Evolutionary conservation across 2,888 invertebrate species (phyloP).

Genomic region (Quadroppia sp.): DNA sequence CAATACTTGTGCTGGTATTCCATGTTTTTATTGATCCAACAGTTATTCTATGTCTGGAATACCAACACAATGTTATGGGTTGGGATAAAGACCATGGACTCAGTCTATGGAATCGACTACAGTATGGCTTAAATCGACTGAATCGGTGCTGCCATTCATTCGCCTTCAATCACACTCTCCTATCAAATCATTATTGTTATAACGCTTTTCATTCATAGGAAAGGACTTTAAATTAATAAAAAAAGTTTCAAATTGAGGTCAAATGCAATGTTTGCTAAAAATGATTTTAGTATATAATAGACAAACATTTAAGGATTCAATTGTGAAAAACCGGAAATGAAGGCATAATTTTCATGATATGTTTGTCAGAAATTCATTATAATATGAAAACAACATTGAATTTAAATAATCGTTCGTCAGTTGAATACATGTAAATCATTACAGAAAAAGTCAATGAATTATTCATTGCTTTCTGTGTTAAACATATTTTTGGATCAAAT

Average conservation of each 20-base stretch:
- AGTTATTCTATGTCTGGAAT: not conserved
- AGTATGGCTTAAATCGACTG: not conserved
- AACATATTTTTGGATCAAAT: not conserved
- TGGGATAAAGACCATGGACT: not conserved
- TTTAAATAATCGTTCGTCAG: not conserved
- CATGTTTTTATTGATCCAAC: slow-evolving; percentile 28
- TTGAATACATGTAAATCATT: too few relatives aligned
- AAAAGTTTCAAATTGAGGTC: not conserved
- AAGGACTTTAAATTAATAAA: not conserved
- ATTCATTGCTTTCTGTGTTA: not conserved
- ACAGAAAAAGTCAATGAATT: too few relatives aligned
- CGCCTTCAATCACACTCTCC: not conserved
- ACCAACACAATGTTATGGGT: not conserved
- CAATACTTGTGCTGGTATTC: not conserved
- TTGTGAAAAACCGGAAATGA: not conserved
- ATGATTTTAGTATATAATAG: not conserved
- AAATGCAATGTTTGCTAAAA: not conserved
- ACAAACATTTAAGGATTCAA: not conserved
- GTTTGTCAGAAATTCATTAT: not conserved
- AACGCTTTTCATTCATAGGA: not conserved
- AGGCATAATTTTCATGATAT: not conserved
- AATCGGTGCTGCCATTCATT: slow-evolving; percentile 9
- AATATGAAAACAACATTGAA: not conserved
- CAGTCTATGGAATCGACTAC: not conserved
- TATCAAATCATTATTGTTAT: not conserved